These are phyloP conservation scores for Epinephelus lanceolatus DNA, from an alignment of 2,113 vertebrate species.

Conservation along the genomic window DNA sequence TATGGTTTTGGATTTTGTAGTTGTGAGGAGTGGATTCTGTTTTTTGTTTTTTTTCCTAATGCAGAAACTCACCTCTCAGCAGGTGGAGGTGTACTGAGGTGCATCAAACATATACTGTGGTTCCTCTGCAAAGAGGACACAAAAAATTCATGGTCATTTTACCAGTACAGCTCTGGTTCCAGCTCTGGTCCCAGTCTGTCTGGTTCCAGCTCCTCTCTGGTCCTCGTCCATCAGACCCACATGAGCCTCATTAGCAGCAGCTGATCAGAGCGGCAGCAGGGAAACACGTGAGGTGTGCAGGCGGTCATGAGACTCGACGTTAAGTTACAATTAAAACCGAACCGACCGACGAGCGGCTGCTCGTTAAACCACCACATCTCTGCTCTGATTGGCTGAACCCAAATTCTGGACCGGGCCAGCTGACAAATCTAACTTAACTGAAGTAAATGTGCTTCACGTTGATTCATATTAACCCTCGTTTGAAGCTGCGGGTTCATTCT, in stretches of 20 bases:
- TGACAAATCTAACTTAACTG: neutral
- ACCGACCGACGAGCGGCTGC: slow-evolving; percentile 40
- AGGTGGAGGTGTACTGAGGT: neutral
- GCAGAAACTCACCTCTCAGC: neutral
- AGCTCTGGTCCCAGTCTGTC: too few relatives aligned
- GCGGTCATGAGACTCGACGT: slow-evolving; percentile 59
- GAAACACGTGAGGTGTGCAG: slow-evolving; percentile 62
- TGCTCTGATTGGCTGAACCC: neutral
- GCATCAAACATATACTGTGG: neutral
- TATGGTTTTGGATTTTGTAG: neutral
- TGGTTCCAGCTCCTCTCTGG: too few relatives aligned
- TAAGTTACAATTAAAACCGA: slow-evolving; percentile 34
- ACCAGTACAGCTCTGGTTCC: neutral
- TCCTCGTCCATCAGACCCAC: slow-evolving; percentile 28
- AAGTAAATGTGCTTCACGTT: neutral
- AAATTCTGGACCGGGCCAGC: neutral
- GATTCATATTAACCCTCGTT: neutral
- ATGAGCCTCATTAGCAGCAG: slow-evolving; percentile 65
- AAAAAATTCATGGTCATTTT: neutral
- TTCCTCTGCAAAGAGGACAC: neutral
- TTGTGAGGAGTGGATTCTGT: neutral
- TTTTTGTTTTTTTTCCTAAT: neutral
- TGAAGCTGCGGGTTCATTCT: neutral
- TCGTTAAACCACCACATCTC: slow-evolving; percentile 18
- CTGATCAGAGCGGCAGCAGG: slow-evolving; percentile 54